Conservation (phyloP, 2,888 invertebrate genomes). For the Pristionchus japonicus region DNA sequence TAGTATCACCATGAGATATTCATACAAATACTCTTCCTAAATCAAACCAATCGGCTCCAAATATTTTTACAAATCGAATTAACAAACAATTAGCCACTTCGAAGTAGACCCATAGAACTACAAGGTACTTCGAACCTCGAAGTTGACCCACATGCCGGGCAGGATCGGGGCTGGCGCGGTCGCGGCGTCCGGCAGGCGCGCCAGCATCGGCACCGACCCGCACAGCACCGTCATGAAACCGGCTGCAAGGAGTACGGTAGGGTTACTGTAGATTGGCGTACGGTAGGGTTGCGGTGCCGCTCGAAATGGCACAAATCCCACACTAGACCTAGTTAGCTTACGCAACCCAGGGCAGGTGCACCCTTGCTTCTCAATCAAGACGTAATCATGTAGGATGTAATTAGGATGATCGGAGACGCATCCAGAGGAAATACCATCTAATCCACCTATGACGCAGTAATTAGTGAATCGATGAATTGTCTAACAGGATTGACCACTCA, state of each 20-base stretch:
- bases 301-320: no score
- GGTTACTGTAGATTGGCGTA: neutral
- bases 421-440: neutral
- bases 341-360: neutral
- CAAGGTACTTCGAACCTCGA: no score
- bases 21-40: no score
- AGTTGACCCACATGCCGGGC: constrained; percentile 1
- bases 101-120: no score
- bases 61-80: no score
- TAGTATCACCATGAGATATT: no score
- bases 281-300: neutral
- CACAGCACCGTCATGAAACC: neutral
- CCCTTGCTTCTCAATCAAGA: neutral
- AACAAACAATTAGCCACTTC: no score
- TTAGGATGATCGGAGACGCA: neutral
- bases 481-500: no score
- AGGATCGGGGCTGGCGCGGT: neutral
- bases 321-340: neutral
- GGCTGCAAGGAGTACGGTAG: neutral
- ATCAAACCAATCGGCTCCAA: no score
- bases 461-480: no score
- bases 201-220: neutral
- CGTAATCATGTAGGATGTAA: neutral
- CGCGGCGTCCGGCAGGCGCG: neutral
- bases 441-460: no score